phyloP scores from a whole-genome alignment of 2,888 invertebrate species.

The Alloplasta piceator region DNA sequence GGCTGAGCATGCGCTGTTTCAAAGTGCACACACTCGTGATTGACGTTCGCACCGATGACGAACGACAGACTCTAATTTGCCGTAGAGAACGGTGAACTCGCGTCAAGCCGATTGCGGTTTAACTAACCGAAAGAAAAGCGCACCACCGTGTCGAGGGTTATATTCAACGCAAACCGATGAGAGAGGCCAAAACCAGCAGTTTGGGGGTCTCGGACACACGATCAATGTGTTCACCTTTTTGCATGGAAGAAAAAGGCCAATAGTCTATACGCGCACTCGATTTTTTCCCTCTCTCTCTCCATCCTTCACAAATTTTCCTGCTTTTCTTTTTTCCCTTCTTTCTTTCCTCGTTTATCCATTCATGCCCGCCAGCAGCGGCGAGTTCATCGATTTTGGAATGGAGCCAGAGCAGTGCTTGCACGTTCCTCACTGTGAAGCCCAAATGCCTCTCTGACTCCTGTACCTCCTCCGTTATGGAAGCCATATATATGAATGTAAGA shows the following conservation, averaged over 20 bases:
- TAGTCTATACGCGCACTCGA: slow-evolving; percentile 2
- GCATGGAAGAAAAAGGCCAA: background rate
- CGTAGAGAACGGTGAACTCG: too few relatives aligned
- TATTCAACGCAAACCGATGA: slow-evolving; percentile 61
- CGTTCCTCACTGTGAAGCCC: slow-evolving; percentile 61
- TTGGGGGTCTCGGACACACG: background rate
- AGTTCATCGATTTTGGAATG: slow-evolving; percentile 72
- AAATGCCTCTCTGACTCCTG: slow-evolving; percentile 50
- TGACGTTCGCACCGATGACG: slow-evolving; percentile 58
- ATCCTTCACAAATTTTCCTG: slow-evolving; percentile 38
- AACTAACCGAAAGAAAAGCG: slow-evolving; percentile 64
- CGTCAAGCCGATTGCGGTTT: slow-evolving; percentile 71
- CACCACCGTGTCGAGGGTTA: slow-evolving; percentile 54
- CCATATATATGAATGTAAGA: too few relatives aligned
- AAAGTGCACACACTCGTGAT: too few relatives aligned
- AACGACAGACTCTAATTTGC: slow-evolving; percentile 61
- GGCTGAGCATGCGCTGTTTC: too few relatives aligned
- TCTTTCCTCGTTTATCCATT: slow-evolving; percentile 68
- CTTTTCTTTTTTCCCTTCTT: slow-evolving; percentile 18
- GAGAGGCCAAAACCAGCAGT: slow-evolving; percentile 30
- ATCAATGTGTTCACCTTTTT: background rate
- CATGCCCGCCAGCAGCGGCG: slow-evolving; percentile 58
- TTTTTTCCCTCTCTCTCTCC: slow-evolving; percentile 10
- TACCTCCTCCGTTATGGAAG: slow-evolving; percentile 15
- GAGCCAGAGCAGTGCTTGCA: slow-evolving; percentile 64